Evolutionary conservation across 2,113 vertebrate genomes (phyloP).

Genomic region (Danionella cerebrum): DNA sequence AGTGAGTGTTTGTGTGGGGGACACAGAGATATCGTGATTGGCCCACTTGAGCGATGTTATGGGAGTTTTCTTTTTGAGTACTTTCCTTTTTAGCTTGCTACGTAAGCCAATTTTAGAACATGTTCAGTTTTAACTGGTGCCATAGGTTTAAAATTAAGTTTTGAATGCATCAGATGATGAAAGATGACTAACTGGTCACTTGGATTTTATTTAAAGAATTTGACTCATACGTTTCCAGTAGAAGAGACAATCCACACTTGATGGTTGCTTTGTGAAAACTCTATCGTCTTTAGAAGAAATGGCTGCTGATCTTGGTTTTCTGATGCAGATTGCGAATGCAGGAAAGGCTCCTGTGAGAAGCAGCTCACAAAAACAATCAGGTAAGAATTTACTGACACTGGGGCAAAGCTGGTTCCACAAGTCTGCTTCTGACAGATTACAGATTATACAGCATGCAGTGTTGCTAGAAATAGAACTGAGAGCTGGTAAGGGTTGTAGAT

Average conservation of each 20-base stretch:
- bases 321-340: conserved; percentile 38
- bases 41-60: background rate
- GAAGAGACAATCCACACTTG: conserved; percentile 42
- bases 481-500: background rate
- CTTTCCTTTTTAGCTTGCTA: background rate
- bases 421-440: background rate
- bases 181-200: conserved; percentile 14
- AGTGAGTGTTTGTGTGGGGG: conserved; percentile 65
- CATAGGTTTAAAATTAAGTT: too few relatives aligned
- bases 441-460: background rate
- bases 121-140: too few relatives aligned
- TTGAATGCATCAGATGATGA: too few relatives aligned
- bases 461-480: background rate
- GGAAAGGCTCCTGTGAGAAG: conserved; percentile 50
- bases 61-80: background rate
- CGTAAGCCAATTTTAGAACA: too few relatives aligned
- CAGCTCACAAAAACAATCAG: conserved; percentile 35
- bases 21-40: background rate
- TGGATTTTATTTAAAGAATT: conserved; percentile 12
- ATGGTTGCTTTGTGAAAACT: conserved; percentile 49
- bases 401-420: background rate
- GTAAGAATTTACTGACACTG: conserved; percentile 42
- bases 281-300: conserved; percentile 1
- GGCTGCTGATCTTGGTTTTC: conserved; percentile 15
- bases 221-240: conserved; percentile 45